Percentiles rank a stretch among this genome's conserved stretches.
These are phyloP conservation scores for Mythimna albipuncta DNA, from an alignment of 2,888 invertebrate species.

Conservation along the genomic window DNA sequence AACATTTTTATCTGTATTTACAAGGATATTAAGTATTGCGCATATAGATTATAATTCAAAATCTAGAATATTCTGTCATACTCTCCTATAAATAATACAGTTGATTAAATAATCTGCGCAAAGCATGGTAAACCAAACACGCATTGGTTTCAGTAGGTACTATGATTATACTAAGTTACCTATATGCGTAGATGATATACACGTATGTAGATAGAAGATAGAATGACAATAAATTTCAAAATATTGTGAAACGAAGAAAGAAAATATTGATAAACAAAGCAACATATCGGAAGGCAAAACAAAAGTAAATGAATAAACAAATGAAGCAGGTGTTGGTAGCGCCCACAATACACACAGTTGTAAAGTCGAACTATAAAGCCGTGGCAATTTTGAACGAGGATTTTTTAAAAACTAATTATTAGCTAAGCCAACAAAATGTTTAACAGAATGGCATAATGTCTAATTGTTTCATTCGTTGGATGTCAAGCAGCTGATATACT, in stretches of 20 bases:
- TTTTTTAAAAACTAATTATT: background rate
- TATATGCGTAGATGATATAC: background rate
- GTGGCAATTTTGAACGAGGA: background rate
- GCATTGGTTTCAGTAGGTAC: slow-evolving; percentile 7
- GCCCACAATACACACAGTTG: background rate
- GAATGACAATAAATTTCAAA: slow-evolving; percentile 18
- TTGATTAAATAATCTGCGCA: too few relatives aligned
- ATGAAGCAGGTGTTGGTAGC: slow-evolving; percentile 12
- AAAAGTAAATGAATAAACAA: slow-evolving; percentile 23
- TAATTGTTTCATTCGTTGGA: background rate
- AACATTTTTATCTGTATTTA: slow-evolving; percentile 55
- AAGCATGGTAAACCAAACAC: background rate
- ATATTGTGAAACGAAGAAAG: slow-evolving; percentile 24
- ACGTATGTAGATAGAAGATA: slow-evolving; percentile 5
- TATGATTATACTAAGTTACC: background rate
- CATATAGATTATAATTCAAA: slow-evolving; percentile 37
- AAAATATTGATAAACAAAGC: slow-evolving; percentile 26
- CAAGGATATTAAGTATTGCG: slow-evolving; percentile 46
- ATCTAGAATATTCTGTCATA: slow-evolving; percentile 45
- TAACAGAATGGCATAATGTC: background rate
- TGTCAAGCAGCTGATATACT: background rate
- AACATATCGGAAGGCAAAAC: slow-evolving; percentile 5
- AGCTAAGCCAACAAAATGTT: background rate
- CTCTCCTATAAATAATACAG: slow-evolving; percentile 7
- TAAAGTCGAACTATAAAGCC: slow-evolving; percentile 7